Percentiles rank a stretch among this genome's conserved stretches.
Conservation (phyloP, 2,888 invertebrate genomes). For the Ellobium chinense region DNA sequence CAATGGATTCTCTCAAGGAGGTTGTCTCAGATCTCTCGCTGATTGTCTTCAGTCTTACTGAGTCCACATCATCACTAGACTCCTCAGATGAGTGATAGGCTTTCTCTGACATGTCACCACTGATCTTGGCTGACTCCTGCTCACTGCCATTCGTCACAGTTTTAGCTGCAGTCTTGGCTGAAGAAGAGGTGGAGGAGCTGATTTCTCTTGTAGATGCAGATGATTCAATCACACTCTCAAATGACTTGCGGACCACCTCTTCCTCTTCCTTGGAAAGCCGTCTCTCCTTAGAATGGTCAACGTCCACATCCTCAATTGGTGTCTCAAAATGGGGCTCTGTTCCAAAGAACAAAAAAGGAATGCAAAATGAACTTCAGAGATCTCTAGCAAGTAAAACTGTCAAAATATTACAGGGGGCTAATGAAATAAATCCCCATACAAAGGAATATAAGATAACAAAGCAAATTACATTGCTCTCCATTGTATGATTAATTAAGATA, state of each 20-base stretch:
- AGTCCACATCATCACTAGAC: constrained; percentile 29
- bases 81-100: constrained; percentile 27
- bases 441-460: too few species aligned
- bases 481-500: too few species aligned
- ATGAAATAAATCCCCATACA: too few species aligned
- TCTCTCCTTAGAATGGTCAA: not conserved
- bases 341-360: not conserved
- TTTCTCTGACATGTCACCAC: constrained; percentile 13
- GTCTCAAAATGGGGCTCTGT: constrained; percentile 32
- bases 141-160: not conserved
- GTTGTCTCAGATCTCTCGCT: constrained; percentile 38
- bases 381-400: too few species aligned
- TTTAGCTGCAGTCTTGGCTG: not conserved
- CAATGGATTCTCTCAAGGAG: constrained; percentile 4
- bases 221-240: not conserved
- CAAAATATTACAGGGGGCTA: too few species aligned
- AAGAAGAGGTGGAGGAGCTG: not conserved
- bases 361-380: not conserved
- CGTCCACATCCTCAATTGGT: constrained; percentile 24
- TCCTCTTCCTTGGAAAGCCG: not conserved
- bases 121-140: constrained; percentile 34
- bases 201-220: not conserved
- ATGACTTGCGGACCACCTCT: constrained; percentile 13
- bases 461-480: too few species aligned
- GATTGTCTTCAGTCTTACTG: constrained; percentile 10